Conservation (phyloP, 2,888 invertebrate genomes). For the Lymantria monacha region DNA sequence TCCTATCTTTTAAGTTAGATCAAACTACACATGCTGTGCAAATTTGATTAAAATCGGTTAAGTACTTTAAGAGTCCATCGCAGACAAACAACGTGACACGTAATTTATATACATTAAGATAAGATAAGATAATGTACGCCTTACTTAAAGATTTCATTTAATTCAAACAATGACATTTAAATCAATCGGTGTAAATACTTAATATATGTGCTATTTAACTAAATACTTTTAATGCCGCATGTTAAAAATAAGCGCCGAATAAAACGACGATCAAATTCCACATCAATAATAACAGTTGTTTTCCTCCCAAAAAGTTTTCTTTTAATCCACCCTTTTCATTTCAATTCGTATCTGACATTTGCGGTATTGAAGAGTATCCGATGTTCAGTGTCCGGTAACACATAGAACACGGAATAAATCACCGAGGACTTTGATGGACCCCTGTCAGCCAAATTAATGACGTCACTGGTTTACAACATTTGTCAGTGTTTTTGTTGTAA, state of each 20-base stretch:
- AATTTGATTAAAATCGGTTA: too few species aligned
- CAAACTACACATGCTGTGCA: too few species aligned
- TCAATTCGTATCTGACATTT: constrained; percentile 33
- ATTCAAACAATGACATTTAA: too few species aligned
- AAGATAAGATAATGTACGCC: too few species aligned
- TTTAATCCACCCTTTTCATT: constrained; percentile 1
- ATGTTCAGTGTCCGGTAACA: constrained; percentile 33
- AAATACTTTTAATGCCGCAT: too few species aligned
- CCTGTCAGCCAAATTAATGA: constrained; percentile 43
- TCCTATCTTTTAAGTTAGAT: too few species aligned
- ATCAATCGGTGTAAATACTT: too few species aligned
- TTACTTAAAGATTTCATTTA: too few species aligned
- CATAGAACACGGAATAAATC: constrained; percentile 40
- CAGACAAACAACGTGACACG: too few species aligned
- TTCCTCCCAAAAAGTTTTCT: background rate
- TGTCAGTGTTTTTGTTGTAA: constrained; percentile 16
- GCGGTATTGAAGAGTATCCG: constrained; percentile 21
- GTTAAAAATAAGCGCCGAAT: background rate
- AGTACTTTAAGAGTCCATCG: too few species aligned
- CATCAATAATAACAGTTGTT: background rate
- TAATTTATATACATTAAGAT: too few species aligned
- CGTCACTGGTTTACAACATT: constrained; percentile 20
- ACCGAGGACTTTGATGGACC: constrained; percentile 36
- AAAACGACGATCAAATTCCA: background rate
- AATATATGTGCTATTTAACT: too few species aligned